Evolutionary conservation across 1,140 invertebrate genomes (phyloP).

Genomic region (Trypoxylus dichotomus): DNA sequence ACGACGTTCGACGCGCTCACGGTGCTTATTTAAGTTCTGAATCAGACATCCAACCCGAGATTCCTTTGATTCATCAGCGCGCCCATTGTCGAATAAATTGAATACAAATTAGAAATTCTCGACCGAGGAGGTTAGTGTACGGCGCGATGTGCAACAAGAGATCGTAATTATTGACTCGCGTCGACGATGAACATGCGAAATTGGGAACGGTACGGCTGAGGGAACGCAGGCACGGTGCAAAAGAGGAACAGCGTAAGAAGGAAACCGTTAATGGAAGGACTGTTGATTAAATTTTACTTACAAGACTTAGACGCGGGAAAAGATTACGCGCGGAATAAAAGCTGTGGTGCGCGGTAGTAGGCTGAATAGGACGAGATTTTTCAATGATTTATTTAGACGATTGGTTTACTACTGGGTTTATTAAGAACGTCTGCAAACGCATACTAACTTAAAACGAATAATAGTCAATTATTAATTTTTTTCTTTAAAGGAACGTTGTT

Average conservation of each 20-base stretch:
- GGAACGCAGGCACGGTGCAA: background rate
- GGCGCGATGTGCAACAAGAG: conserved; percentile 43
- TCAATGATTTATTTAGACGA: too few species aligned
- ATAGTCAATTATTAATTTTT: too few species aligned
- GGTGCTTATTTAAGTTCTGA: background rate
- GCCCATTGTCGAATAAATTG: conserved; percentile 48
- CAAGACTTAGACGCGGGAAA: background rate
- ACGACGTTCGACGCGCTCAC: background rate
- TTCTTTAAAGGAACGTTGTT: too few species aligned
- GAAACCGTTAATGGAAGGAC: background rate
- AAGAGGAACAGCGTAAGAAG: background rate
- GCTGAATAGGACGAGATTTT: too few species aligned
- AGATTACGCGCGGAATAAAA: too few species aligned
- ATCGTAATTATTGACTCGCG: conserved; percentile 51
- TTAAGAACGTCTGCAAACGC: too few species aligned
- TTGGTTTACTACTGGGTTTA: too few species aligned
- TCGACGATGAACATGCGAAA: conserved; percentile 28
- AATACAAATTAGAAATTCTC: conserved; percentile 50
- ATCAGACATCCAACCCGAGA: conserved; percentile 28
- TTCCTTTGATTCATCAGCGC: conserved; percentile 49
- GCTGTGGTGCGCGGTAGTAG: too few species aligned
- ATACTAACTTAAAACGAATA: too few species aligned
- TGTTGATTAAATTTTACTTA: conserved; percentile 39
- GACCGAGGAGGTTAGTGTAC: conserved; percentile 29
- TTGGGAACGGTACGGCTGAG: background rate